phyloP scores from a whole-genome alignment of 2,797 vertebrate species.

The Sebastes aleutianus region DNA sequence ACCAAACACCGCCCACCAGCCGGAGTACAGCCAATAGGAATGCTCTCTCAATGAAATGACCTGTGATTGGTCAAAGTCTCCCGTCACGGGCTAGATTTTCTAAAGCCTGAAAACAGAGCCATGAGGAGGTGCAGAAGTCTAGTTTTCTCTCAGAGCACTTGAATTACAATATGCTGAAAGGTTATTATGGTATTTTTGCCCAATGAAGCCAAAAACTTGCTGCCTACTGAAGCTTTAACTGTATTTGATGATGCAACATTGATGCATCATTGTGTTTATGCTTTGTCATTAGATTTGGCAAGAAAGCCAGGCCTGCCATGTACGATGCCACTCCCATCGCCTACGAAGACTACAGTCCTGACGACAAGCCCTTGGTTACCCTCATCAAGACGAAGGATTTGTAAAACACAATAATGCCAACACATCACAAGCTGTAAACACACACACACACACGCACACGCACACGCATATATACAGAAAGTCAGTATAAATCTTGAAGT shows the following conservation, averaged over 20 bases:
- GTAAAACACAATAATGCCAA: slow-evolving; percentile 82
- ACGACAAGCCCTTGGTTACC: slow-evolving; percentile 98
- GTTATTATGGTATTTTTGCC: no score
- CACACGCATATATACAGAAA: slow-evolving; percentile 24
- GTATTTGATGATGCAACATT: neutral
- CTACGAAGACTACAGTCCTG: slow-evolving; percentile 98
- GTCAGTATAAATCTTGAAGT: slow-evolving; percentile 71
- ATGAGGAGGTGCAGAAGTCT: no score
- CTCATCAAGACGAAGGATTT: slow-evolving; percentile 99
- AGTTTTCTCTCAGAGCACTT: no score
- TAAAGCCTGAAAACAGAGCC: no score
- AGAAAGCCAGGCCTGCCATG: slow-evolving; percentile 97
- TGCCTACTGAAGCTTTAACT: no score
- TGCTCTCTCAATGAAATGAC: no score
- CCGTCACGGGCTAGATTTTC: no score
- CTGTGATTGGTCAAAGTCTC: no score
- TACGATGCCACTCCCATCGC: slow-evolving; percentile 96
- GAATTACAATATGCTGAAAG: no score
- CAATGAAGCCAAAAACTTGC: no score
- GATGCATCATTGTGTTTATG: neutral
- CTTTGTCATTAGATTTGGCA: slow-evolving; percentile 90
- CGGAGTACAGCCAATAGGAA: no score
- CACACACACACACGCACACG: slow-evolving; percentile 13
- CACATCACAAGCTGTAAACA: slow-evolving; percentile 29
- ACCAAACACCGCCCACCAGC: no score